These are phyloP conservation scores for Dusona sp. DNA, from an alignment of 2,888 invertebrate genomes.

Conservation along the genomic window DNA sequence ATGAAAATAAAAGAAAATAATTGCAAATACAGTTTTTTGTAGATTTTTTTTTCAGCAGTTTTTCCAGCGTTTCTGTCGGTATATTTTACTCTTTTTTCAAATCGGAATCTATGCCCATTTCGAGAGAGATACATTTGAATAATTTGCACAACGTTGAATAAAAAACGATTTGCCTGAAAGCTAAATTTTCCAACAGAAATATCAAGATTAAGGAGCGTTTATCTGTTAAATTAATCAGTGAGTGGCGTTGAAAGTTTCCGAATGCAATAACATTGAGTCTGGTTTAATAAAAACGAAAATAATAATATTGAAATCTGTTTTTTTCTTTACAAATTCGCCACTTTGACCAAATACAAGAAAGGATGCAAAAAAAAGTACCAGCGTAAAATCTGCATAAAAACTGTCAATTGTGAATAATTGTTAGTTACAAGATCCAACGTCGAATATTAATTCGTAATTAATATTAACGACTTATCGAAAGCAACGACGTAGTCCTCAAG, in stretches of 20 bases:
- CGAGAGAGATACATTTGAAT: neutral
- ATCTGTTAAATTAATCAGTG: neutral
- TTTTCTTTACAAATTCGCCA: no score
- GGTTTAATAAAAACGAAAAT: neutral
- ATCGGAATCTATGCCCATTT: no score
- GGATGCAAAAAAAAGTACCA: no score
- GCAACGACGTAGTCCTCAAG: neutral
- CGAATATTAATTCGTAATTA: neutral
- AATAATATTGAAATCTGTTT: no score
- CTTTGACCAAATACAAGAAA: no score
- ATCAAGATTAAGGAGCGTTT: neutral
- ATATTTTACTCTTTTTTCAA: no score
- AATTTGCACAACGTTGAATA: neutral
- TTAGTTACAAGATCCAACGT: neutral
- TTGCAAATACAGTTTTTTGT: neutral
- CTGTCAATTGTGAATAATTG: neutral
- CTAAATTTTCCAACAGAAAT: neutral
- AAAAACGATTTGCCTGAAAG: neutral
- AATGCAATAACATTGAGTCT: neutral
- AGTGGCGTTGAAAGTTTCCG: constrained; percentile 11
- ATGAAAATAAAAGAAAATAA: no score
- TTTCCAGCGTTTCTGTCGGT: no score
- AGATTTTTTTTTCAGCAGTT: neutral
- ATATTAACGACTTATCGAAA: neutral
- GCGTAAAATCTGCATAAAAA: no score